Evolutionary conservation across 2,797 vertebrate species (phyloP), one percentile per base, ranked within the genome.

Genomic region (Rhinophrynus dorsalis): DNA sequence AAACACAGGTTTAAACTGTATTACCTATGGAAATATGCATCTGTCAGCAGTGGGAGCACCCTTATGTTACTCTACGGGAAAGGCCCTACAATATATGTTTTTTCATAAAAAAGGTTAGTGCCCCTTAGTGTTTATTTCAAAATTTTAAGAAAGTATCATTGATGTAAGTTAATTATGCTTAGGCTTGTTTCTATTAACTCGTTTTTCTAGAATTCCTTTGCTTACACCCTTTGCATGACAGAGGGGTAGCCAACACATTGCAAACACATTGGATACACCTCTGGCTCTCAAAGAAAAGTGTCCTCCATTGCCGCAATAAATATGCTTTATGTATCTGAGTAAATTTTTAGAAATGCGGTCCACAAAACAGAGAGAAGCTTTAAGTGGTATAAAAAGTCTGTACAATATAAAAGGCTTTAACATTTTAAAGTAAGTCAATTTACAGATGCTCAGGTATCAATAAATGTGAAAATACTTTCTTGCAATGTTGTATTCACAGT

Each of bases 321-420:
- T 56, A 62, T 55, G 21, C 21, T 70, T 70, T 70, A 70, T 62
- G 40, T 40, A 47, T 44, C 15, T 33, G 21, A 70, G 50, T 70
- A 63, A 62, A 63, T 70, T 55, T n/a, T 70, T 44, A 30, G 38
- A 70, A 32, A 70, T 21, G 38, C 38, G 12, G 11, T 23, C 54
- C 21, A 15, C 47, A 70, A 62, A 69, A 61, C 27, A 56, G 6
- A 52, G 44, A 69, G 26, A n/a, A 10, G 30, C 21, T 37, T 55
- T 63, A 55, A 70, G 37, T 56, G 21, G 37, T 35, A 62, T 70
- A 69, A 55, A 62, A 32, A 55, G 27, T 47, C 15, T 62, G 15
- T 56, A 62, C 37, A 62, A 62, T 62, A 56, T 33, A 55, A 70
- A 62, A 56, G 47, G 30, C 27, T 56, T 70, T 62, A 70, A 70